Percentiles rank a stretch among this genome's conserved stretches.
phyloP scores from a whole-genome alignment of 2,888 invertebrate genomes.

The Adela reaumurella region DNA sequence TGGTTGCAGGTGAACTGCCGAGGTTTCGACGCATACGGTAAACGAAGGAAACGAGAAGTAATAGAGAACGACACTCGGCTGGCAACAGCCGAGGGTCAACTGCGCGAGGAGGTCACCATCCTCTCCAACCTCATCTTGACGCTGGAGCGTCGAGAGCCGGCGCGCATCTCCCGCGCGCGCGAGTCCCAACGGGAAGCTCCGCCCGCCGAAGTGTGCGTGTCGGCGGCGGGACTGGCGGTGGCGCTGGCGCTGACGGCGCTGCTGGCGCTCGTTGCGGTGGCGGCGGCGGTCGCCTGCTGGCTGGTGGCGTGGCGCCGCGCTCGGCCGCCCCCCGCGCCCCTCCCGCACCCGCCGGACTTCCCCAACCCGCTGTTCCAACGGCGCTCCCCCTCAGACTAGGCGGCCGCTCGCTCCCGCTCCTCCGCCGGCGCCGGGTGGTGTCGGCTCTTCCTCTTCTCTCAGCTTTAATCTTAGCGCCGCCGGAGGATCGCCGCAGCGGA shows the following conservation, averaged over 20 bases:
- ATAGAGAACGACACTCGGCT: conserved; percentile 48
- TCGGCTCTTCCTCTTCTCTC: conserved; percentile 42
- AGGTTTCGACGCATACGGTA: conserved; percentile 86
- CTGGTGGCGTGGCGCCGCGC: conserved; percentile 88
- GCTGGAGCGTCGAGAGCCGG: conserved; percentile 79
- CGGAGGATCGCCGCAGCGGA: conserved; percentile 48
- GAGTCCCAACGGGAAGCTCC: conserved; percentile 70
- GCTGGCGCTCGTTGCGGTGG: conserved; percentile 87
- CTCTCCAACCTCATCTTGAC: conserved; percentile 90
- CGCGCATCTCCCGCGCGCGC: conserved; percentile 71
- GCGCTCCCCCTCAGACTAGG: conserved; percentile 33
- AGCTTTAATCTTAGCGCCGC: conserved; percentile 44
- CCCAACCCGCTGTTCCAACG: conserved; percentile 84
- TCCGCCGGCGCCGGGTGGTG: conserved; percentile 54
- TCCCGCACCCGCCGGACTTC: conserved; percentile 93
- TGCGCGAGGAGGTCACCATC: conserved; percentile 90
- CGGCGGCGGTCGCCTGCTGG: conserved; percentile 94
- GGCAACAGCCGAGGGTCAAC: conserved; percentile 70
- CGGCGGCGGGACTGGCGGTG: conserved; percentile 89
- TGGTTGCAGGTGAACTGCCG: conserved; percentile 83
- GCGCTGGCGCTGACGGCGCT: conserved; percentile 89
- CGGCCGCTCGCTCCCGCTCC: conserved; percentile 36
- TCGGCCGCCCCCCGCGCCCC: conserved; percentile 82
- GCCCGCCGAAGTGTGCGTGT: conserved; percentile 85
- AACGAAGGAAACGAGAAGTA: conserved; percentile 66